Conservation (phyloP, 2,888 invertebrate species). For the Hypselothyrea guttata region DNA sequence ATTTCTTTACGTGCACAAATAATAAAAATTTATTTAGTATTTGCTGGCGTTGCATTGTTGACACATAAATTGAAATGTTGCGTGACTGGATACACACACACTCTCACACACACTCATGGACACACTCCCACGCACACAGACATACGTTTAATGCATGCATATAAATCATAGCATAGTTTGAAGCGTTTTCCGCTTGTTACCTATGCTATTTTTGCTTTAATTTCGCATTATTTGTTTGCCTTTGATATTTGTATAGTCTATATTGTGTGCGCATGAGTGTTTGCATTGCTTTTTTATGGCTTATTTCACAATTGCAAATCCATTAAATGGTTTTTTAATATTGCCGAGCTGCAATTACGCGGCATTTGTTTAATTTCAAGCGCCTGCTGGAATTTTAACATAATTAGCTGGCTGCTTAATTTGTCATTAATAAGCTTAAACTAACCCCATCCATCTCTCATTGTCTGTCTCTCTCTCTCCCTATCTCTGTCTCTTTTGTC, state of each 20-base stretch:
- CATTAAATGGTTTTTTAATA: conserved; percentile 69
- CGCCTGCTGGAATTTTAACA: conserved; percentile 47
- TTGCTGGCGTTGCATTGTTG: conserved; percentile 67
- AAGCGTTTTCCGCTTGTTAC: conserved; percentile 67
- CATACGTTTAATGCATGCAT: conserved; percentile 49
- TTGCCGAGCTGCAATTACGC: conserved; percentile 47
- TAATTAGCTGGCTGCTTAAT: conserved; percentile 66
- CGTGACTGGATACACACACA: conserved; percentile 18
- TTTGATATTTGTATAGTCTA: conserved; percentile 33
- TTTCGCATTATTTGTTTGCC: conserved; percentile 60
- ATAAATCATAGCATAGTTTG: conserved; percentile 67
- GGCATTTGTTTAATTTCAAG: conserved; percentile 59
- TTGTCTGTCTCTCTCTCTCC: neutral
- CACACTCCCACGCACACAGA: neutral
- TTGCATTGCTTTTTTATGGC: conserved; percentile 16
- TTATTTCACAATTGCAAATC: conserved; percentile 40
- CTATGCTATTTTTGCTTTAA: conserved; percentile 68
- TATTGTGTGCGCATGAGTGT: conserved; percentile 15
- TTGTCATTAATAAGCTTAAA: conserved; percentile 57
- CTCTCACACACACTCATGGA: conserved; percentile 5
- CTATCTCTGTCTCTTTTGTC: no score
- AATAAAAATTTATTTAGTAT: conserved; percentile 55
- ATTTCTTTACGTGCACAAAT: conserved; percentile 47
- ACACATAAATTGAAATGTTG: conserved; percentile 73
- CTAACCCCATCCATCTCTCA: conserved; percentile 4